Conservation (phyloP, 2,888 invertebrate genomes). For the Thelaira solivaga region DNA sequence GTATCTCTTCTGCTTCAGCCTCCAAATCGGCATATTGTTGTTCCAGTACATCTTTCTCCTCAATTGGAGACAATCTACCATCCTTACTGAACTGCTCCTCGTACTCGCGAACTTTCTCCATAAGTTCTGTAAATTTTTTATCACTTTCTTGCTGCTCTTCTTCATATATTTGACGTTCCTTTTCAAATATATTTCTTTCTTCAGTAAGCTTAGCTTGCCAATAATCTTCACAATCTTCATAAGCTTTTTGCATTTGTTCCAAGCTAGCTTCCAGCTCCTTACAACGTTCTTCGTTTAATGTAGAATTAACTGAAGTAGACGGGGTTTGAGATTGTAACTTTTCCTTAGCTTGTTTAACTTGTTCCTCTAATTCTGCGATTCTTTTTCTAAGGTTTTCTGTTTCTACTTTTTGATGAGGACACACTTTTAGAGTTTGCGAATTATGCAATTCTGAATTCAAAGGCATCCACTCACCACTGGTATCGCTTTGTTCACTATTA, state of each 20-base stretch:
- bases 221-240: conserved; percentile 91
- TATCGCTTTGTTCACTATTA: conserved; percentile 74
- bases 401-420: conserved; percentile 63
- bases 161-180: conserved; percentile 83
- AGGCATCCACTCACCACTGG: conserved; percentile 76
- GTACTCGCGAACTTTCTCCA: conserved; percentile 87
- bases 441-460: conserved; percentile 74
- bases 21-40: conserved; percentile 85
- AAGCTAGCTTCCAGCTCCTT: conserved; percentile 85
- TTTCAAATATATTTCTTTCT: conserved; percentile 83
- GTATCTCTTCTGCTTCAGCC: conserved; percentile 82
- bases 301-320: not conserved
- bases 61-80: conserved; percentile 85
- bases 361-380: conserved; percentile 71
- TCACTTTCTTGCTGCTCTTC: conserved; percentile 86
- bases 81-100: conserved; percentile 84
- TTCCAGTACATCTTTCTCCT: conserved; percentile 85
- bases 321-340: conserved; percentile 8
- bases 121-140: conserved; percentile 85
- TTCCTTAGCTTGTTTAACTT: conserved; percentile 66
- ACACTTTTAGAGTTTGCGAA: conserved; percentile 60
- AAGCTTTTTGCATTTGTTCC: conserved; percentile 86
- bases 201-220: conserved; percentile 88
- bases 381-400: conserved; percentile 68
- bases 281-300: conserved; percentile 78